Evolutionary conservation across 2,888 invertebrate genomes (phyloP).

Genomic region (Galeruca laticollis): DNA sequence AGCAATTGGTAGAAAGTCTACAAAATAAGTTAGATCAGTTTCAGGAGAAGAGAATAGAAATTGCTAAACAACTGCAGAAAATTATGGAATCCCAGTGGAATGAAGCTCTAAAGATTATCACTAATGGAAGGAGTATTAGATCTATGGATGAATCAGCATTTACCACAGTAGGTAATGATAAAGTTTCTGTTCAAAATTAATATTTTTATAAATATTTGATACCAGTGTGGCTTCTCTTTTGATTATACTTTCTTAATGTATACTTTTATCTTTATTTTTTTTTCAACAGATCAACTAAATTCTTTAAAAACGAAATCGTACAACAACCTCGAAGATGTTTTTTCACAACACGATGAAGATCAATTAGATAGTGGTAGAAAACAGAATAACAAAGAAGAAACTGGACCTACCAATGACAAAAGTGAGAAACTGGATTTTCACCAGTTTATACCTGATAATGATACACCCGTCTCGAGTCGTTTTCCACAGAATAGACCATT

Average conservation of each 20-base stretch:
- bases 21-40: constrained; percentile 71
- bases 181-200: constrained; percentile 35
- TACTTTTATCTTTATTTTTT: background rate
- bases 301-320: constrained; percentile 54
- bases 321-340: constrained; percentile 43
- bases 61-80: constrained; percentile 78
- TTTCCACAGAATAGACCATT: constrained; percentile 38
- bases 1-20: constrained; percentile 75
- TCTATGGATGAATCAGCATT: constrained; percentile 36
- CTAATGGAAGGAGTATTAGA: constrained; percentile 61
- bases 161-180: constrained; percentile 31
- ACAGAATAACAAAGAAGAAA: constrained; percentile 35
- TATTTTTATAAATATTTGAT: background rate
- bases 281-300: constrained; percentile 56
- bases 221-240: background rate
- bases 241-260: too few species aligned
- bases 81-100: constrained; percentile 85
- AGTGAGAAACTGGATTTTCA: constrained; percentile 35
- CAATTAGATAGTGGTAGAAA: constrained; percentile 25
- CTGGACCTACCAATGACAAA: constrained; percentile 29
- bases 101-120: constrained; percentile 79
- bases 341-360: constrained; percentile 41
- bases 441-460: constrained; percentile 41
- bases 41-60: constrained; percentile 60
- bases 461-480: constrained; percentile 63